These are phyloP conservation scores for Galaxea fascicularis DNA, from an alignment of 92 coral and sea anemone genomes.

Conservation along the genomic window DNA sequence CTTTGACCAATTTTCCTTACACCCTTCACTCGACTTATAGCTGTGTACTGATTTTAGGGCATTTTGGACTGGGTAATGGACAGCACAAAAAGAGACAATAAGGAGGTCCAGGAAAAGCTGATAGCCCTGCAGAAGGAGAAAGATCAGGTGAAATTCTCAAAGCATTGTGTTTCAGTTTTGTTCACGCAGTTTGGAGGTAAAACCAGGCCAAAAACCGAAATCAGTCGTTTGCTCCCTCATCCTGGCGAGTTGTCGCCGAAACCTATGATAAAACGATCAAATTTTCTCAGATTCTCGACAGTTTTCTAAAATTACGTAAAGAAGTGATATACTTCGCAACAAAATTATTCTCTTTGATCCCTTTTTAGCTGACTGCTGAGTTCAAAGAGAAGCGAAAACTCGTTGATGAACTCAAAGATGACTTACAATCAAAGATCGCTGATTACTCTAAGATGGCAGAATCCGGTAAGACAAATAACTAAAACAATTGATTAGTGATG, in stretches of 20 bases:
- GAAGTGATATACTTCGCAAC: background rate
- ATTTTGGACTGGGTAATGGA: constrained; percentile 99
- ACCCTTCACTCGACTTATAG: too few species aligned
- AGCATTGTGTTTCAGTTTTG: too few species aligned
- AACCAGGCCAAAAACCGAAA: too few species aligned
- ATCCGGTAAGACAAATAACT: constrained; percentile 69
- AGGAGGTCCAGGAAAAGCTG: constrained; percentile 93
- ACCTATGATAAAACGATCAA: too few species aligned
- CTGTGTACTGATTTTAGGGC: constrained; percentile 64
- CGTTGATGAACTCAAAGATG: constrained; percentile 98
- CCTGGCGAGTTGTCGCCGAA: too few species aligned
- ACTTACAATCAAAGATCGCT: constrained; percentile 89
- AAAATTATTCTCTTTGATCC: background rate
- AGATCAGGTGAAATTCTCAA: constrained; percentile 79
- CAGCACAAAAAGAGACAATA: constrained; percentile 94
- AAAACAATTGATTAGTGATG: background rate
- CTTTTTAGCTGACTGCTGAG: constrained; percentile 88
- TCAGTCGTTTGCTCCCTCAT: too few species aligned
- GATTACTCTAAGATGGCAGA: constrained; percentile 96
- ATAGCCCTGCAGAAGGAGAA: constrained; percentile 91
- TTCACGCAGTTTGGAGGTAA: too few species aligned
- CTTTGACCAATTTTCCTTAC: too few species aligned
- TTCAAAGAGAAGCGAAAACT: constrained; percentile 94
- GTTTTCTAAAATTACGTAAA: background rate
- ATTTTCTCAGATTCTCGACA: background rate